phyloP scores from a whole-genome alignment of 2,888 invertebrate species.

The Teleogryllus oceanicus region DNA sequence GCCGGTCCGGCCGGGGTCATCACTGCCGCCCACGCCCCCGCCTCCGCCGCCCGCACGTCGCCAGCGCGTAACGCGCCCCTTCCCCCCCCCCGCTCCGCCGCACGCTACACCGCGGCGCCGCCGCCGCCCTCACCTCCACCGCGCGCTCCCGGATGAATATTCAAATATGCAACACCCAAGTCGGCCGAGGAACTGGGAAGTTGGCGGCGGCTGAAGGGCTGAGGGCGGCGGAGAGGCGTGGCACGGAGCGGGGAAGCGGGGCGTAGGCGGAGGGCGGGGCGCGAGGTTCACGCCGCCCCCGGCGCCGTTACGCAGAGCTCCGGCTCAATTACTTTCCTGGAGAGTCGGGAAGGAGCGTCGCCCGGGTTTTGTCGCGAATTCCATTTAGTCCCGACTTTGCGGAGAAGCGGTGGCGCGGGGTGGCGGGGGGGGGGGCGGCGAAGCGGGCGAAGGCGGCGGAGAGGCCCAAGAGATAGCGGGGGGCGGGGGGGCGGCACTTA shows the following conservation, averaged over 20 bases:
- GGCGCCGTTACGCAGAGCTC: too few relatives aligned
- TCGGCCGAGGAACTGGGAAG: not conserved
- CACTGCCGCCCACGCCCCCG: not conserved
- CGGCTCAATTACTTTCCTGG: too few relatives aligned
- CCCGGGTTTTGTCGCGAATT: too few relatives aligned
- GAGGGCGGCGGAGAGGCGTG: not conserved
- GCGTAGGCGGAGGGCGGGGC: not conserved
- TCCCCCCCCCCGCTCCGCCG: not conserved
- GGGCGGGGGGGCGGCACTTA: too few relatives aligned
- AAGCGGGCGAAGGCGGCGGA: too few relatives aligned
- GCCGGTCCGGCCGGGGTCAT: slow-evolving; percentile 18
- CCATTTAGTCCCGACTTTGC: too few relatives aligned
- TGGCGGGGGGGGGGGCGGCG: too few relatives aligned
- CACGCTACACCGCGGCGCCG: not conserved
- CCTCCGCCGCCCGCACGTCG: not conserved
- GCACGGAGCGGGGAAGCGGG: not conserved
- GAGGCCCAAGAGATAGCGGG: too few relatives aligned
- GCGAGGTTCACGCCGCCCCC: too few relatives aligned
- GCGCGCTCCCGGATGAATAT: not conserved
- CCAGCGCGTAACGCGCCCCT: not conserved
- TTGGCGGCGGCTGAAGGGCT: not conserved
- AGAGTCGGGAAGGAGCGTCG: too few relatives aligned
- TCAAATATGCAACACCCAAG: not conserved
- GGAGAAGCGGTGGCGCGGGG: too few relatives aligned
- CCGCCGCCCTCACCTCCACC: not conserved